Conservation (phyloP, 2,888 invertebrate species). For the Drosophila anomelani region DNA sequence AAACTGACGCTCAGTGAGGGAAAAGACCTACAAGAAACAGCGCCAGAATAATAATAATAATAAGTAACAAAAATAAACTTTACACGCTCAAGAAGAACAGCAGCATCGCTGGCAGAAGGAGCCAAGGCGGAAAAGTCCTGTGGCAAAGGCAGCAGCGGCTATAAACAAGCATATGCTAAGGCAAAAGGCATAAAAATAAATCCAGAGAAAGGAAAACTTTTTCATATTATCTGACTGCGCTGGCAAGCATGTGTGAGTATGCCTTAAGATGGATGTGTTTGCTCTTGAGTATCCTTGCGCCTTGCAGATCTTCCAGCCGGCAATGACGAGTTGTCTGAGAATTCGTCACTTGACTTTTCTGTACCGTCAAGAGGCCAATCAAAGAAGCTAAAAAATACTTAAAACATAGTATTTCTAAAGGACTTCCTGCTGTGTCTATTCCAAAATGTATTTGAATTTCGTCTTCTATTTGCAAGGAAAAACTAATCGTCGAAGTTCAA, state of each 20-base stretch:
- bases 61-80: constrained; percentile 80
- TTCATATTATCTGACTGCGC: constrained; percentile 61
- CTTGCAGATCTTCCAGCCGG: constrained; percentile 26
- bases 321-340: constrained; percentile 42
- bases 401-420: not conserved
- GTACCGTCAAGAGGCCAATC: not conserved
- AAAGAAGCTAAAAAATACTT: not conserved
- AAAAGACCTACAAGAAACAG: constrained; percentile 47
- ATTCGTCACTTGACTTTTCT: constrained; percentile 29
- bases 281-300: constrained; percentile 28
- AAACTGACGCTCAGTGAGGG: constrained; percentile 19
- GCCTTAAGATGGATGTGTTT: constrained; percentile 5
- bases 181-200: constrained; percentile 72
- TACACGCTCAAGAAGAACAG: constrained; percentile 57
- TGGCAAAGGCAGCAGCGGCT: constrained; percentile 32
- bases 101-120: constrained; percentile 9
- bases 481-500: constrained; percentile 7
- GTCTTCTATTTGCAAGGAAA: not conserved
- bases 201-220: constrained; percentile 57
- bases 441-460: not conserved
- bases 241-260: constrained; percentile 11
- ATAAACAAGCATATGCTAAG: constrained; percentile 76
- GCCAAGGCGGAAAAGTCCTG: constrained; percentile 13
- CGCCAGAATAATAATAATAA: constrained; percentile 70
- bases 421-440: not conserved